A percentile compares a stretch with the other conserved stretches of the same genome.
These are phyloP conservation scores for Taphrorychus bicolor DNA, from an alignment of 2,888 invertebrate species.

Conservation along the genomic window DNA sequence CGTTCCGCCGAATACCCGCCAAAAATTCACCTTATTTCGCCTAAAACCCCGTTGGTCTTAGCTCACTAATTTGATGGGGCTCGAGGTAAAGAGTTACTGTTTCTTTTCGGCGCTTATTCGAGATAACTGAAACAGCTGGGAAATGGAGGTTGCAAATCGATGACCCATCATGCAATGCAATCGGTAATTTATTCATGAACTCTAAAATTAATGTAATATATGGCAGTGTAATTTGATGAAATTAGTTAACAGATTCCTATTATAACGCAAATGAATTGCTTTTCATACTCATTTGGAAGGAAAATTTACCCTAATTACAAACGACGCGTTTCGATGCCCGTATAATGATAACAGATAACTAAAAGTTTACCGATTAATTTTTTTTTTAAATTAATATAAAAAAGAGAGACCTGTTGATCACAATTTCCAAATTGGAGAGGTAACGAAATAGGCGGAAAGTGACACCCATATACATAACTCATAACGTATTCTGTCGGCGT, in stretches of 20 bases:
- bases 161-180: not conserved
- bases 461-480: conserved; percentile 42
- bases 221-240: not conserved
- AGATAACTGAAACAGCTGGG: no score
- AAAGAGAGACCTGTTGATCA: no score
- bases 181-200: not conserved
- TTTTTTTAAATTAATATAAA: no score
- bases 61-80: not conserved
- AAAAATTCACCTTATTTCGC: conserved; percentile 47
- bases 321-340: conserved; percentile 13
- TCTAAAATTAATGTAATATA: not conserved
- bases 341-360: no score
- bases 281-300: conserved; percentile 2
- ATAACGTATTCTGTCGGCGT: conserved; percentile 55
- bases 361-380: no score
- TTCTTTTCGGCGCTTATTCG: no score
- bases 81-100: not conserved
- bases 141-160: not conserved
- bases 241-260: conserved; percentile 23
- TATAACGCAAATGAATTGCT: conserved; percentile 16
- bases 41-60: not conserved
- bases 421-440: no score
- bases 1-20: conserved; percentile 53
- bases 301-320: conserved; percentile 19
- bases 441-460: not conserved